Conservation (phyloP, 1,140 invertebrate species). For the Batillaria attramentaria region DNA sequence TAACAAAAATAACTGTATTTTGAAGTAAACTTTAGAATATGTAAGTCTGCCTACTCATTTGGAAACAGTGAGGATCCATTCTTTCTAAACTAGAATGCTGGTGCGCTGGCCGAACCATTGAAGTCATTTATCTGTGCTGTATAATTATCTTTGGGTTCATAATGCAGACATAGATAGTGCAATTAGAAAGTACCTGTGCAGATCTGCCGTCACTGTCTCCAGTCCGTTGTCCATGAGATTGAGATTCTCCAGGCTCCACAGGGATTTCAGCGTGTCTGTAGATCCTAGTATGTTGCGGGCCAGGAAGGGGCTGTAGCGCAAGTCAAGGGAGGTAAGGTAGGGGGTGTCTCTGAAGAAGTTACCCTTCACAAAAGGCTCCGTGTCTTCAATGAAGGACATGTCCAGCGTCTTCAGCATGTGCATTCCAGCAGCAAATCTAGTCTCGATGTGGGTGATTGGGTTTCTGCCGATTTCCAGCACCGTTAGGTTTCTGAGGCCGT, state of each 20-base stretch:
- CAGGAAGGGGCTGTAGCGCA: conserved; percentile 82
- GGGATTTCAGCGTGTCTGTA: conserved; percentile 79
- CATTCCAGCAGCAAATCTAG: conserved; percentile 80
- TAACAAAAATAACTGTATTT: too few species aligned
- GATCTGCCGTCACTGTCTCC: conserved; percentile 77
- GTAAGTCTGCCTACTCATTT: too few species aligned
- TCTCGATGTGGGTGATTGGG: conserved; percentile 71
- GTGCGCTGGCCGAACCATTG: too few species aligned
- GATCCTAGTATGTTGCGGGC: conserved; percentile 78
- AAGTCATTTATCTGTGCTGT: too few species aligned
- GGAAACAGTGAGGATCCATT: too few species aligned
- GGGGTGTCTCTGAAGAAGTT: conserved; percentile 72
- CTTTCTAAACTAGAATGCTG: too few species aligned
- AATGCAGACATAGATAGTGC: conserved; percentile 73
- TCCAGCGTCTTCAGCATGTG: conserved; percentile 78
- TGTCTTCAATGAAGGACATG: conserved; percentile 78
- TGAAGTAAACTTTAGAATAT: too few species aligned
- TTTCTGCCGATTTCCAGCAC: conserved; percentile 72
- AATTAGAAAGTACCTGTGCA: conserved; percentile 79
- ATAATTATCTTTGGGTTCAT: too few species aligned
- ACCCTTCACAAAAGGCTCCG: conserved; percentile 71
- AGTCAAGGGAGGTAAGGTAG: conserved; percentile 79
- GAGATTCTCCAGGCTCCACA: conserved; percentile 42
- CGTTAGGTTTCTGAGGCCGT: conserved; percentile 77
- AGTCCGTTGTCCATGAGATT: conserved; percentile 74